Percentiles rank a stretch among this genome's conserved stretches.
Evolutionary conservation across 2,797 vertebrate species (phyloP).

Genomic region (Paramormyrops hopkinsi): DNA sequence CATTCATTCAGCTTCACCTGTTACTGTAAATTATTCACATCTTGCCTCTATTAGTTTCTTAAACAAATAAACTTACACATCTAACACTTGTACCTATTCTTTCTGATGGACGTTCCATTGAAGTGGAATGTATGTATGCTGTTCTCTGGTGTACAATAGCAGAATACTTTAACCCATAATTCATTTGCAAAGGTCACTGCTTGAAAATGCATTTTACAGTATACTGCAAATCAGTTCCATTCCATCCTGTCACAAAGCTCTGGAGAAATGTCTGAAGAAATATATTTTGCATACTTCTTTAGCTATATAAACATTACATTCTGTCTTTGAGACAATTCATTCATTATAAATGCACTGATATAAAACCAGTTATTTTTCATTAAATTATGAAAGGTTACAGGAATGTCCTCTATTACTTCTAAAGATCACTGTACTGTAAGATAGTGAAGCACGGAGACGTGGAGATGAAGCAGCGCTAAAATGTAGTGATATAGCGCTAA

Average conservation of each 20-base stretch:
- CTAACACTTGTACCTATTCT: not conserved
- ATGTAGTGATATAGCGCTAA: not conserved
- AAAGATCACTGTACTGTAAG: not conserved
- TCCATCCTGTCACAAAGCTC: not conserved
- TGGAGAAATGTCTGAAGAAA: not conserved
- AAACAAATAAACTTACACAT: not conserved
- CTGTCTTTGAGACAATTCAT: not conserved
- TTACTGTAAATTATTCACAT: not conserved
- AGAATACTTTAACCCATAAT: not conserved
- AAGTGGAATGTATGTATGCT: not conserved
- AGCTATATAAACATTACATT: not conserved
- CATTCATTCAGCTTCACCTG: not conserved
- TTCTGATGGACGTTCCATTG: not conserved
- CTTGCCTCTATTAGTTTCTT: not conserved
- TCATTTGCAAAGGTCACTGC: not conserved
- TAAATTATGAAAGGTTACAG: not conserved
- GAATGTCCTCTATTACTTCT: not conserved
- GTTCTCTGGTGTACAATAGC: not conserved
- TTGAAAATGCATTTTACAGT: not conserved
- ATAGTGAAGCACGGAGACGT: not conserved
- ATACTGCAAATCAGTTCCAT: not conserved
- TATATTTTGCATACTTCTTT: not conserved
- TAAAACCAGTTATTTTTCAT: not conserved
- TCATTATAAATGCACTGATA: not conserved
- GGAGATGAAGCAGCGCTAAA: not conserved